Base-by-base conservation (phyloP, 2,888 invertebrate species). In the Arge pagana region DNA sequence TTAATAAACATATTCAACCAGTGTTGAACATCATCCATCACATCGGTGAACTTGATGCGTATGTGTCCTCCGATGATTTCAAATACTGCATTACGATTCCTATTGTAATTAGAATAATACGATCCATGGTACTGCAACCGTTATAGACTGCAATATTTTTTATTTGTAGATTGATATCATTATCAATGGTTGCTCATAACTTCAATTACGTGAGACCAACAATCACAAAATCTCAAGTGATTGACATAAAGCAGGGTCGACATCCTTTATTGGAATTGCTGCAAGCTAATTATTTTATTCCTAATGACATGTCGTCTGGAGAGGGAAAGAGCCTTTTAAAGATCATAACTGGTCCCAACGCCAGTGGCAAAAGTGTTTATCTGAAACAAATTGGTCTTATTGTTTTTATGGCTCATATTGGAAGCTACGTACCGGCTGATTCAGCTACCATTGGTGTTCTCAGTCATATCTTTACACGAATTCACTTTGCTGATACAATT, bases 291-390 rank as follows among this genome's bases (percentile, higher is more conserved):
- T n/a, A n/a, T n/a, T 90, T 87, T 70, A 88, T 93, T 3, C 82
- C 90, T 0, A 94, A 94, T 71, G 84, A 89, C 66, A 81, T 83
- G 5, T 70, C 76, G 52, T 88, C 88, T 49, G 83, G 84, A 4
- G 72, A 73, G 0, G 69, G 77, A 0, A 77, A 79, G 5, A 83
- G 83, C 11, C 76, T 79, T 8, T 82, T 95, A 18, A 90, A 89
- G 71, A 82, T 96, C 41, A 78, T 96, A 4, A 93, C 92, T 0
- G 96, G 95, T 1, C 92, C 96, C 0, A 96, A 96, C 76, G 87
- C 91, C 1, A 90, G 92, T 67, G 96, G 96, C 2, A 97, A 96
- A 77, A 95, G 92, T 54, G 85, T 95, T 21, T 96, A 91, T 74
- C 80, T 96, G 68, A 95, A 94, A 76, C 93, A 94, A 79, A 78